Conservation (phyloP, 30 jellyfish, hydroid and myxozoan species). For the Rhopilema esculentum region DNA sequence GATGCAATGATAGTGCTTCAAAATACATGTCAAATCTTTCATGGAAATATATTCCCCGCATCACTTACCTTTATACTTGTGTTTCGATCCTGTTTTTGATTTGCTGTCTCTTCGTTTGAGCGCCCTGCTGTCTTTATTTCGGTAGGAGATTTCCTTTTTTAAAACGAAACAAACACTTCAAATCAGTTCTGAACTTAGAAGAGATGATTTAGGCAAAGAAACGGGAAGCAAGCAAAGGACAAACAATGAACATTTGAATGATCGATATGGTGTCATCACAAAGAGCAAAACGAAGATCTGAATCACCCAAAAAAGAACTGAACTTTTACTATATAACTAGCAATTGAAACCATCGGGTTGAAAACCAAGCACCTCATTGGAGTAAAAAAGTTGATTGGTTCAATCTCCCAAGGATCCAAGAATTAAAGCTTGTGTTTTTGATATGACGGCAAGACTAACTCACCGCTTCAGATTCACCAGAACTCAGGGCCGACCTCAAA, state of each 20-base stretch:
- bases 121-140: not conserved
- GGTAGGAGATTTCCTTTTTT: not conserved
- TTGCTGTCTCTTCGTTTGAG: not conserved
- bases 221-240: not conserved
- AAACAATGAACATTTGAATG: not conserved
- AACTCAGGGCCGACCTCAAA: constrained; percentile 7
- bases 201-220: too few species aligned
- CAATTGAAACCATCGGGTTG: too few species aligned
- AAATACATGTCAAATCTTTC: not conserved
- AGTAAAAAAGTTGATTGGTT: too few species aligned
- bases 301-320: too few species aligned
- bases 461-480: constrained; percentile 49
- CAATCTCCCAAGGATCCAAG: too few species aligned
- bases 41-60: too few species aligned
- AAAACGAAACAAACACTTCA: too few species aligned
- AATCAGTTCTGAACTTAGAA: too few species aligned
- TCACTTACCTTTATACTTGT: not conserved
- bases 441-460: not conserved
- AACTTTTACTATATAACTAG: too few species aligned
- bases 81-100: not conserved
- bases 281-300: too few species aligned
- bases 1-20: too few species aligned
- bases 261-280: not conserved
- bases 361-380: too few species aligned
- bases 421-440: not conserved